These are phyloP conservation scores for Druceiella hillmani DNA, from an alignment of 2,888 invertebrate species.

Conservation along the genomic window DNA sequence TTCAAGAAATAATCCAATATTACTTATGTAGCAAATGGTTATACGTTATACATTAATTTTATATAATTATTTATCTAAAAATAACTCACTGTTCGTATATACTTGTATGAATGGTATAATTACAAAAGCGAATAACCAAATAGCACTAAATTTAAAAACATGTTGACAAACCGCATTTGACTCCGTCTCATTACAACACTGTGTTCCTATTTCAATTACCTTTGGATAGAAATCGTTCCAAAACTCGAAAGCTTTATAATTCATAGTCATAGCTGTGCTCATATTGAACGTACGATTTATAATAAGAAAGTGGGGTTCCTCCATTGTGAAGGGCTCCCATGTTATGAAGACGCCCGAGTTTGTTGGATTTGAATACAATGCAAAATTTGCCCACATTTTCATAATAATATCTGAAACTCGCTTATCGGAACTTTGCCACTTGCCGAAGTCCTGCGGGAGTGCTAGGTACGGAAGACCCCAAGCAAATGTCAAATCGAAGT, in stretches of 20 bases:
- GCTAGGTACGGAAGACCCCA: constrained; percentile 77
- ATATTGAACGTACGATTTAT: constrained; percentile 71
- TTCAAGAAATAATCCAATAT: too few species aligned
- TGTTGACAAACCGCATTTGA: too few species aligned
- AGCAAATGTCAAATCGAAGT: constrained; percentile 74
- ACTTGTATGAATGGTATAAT: too few species aligned
- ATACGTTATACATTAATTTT: too few species aligned
- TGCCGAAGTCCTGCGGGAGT: constrained; percentile 50
- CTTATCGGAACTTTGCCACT: constrained; percentile 75
- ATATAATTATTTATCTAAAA: too few species aligned
- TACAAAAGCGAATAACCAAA: too few species aligned
- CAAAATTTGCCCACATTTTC: constrained; percentile 77
- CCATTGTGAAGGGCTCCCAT: constrained; percentile 66
- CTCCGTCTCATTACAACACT: constrained; percentile 67
- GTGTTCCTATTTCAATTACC: constrained; percentile 64
- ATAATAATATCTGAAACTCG: constrained; percentile 74
- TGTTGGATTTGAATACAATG: constrained; percentile 66
- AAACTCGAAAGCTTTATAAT: constrained; percentile 74
- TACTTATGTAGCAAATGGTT: too few species aligned
- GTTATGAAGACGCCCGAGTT: constrained; percentile 65
- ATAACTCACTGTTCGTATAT: too few species aligned
- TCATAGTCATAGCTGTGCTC: constrained; percentile 60
- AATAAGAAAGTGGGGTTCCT: constrained; percentile 64
- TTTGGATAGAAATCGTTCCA: constrained; percentile 83
- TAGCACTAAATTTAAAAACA: too few species aligned